Evolutionary conservation across 2,888 invertebrate genomes (phyloP), one percentile per base, ranked within the genome.

Genomic region (Disparrhopalites patrizii): DNA sequence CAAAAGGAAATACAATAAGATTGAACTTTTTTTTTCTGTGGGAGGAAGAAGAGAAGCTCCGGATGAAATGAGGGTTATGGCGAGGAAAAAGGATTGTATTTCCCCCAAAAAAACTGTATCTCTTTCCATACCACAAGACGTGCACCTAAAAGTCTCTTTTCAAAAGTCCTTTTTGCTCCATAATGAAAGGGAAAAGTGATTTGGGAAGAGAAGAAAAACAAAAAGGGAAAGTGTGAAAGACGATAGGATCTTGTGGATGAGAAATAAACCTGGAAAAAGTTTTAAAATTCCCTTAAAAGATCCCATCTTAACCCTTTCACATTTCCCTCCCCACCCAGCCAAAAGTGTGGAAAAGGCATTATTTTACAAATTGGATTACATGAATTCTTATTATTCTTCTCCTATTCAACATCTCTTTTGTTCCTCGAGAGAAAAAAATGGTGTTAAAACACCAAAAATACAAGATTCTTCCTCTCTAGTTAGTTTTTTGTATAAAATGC

Each of bases 311-410:
- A 5, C 20, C 23, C 23, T 47, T 23, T 2, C 23, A 8, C n/a
- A 7, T n/a, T 57, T 5, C 18, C 27, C 40, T 57, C 40, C 15
- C 27, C 5, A 5, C 20, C 23, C 23, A 23, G 8, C 3, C 23
- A 8, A 10, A 7, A 23, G 23, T 23, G 40, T 47, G 47, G 25
- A 47, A 20, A 30, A 30, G 51, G 51, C 61, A 61, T 61, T 52
- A 61, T 52, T 52, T 51, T 51, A 61, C 61, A 61, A 61, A 61
- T 61, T 61, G 61, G 61, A 61, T 61, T 61, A 61, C 61, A 61
- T 61, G 51, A 33, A 43, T 58, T 58, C 40, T 23, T 40, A 23
- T 43, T 23, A n/a, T n/a, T n/a, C n/a, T n/a, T 43, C 43, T 20
- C 43, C 5, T 43, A 20, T 20, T 47, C 23, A 47, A 20, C 23